Conservation (phyloP, 2,113 vertebrate species). For the Callospermophilus lateralis region DNA sequence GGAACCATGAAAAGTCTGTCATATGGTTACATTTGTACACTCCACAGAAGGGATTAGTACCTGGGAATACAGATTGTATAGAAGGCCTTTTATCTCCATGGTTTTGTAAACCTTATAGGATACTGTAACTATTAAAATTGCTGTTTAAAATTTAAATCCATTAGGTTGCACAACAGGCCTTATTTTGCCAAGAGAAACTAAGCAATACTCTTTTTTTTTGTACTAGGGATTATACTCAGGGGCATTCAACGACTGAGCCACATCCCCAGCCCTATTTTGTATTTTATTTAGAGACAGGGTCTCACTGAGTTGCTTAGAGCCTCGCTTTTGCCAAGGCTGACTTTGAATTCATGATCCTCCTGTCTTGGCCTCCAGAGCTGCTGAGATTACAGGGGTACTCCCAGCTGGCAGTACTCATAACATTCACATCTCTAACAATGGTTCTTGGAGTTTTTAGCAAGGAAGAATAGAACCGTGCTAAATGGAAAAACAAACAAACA, state of each 20-base stretch:
- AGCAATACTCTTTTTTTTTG: too few relatives aligned
- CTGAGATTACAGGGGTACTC: too few relatives aligned
- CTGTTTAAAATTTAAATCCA: conserved; percentile 45
- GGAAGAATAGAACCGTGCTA: not conserved
- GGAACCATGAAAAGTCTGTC: conserved; percentile 8
- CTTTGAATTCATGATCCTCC: too few relatives aligned
- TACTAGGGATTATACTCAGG: too few relatives aligned
- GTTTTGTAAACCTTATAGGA: not conserved
- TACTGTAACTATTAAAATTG: not conserved
- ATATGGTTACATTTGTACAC: too few relatives aligned
- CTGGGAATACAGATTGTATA: not conserved
- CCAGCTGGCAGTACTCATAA: not conserved
- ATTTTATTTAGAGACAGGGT: too few relatives aligned
- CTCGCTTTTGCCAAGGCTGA: too few relatives aligned
- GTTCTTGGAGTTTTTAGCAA: not conserved
- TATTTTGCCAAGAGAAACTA: conserved; percentile 17
- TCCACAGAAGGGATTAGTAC: not conserved
- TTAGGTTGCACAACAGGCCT: not conserved
- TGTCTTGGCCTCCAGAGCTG: too few relatives aligned
- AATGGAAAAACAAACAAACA: conserved; percentile 16
- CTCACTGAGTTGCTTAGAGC: too few relatives aligned
- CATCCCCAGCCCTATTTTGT: too few relatives aligned
- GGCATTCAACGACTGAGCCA: too few relatives aligned
- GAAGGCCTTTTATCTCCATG: not conserved
- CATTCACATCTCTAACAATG: not conserved